Base-by-base conservation (phyloP, 2,888 invertebrate species). In the Agriotes lineatus region DNA sequence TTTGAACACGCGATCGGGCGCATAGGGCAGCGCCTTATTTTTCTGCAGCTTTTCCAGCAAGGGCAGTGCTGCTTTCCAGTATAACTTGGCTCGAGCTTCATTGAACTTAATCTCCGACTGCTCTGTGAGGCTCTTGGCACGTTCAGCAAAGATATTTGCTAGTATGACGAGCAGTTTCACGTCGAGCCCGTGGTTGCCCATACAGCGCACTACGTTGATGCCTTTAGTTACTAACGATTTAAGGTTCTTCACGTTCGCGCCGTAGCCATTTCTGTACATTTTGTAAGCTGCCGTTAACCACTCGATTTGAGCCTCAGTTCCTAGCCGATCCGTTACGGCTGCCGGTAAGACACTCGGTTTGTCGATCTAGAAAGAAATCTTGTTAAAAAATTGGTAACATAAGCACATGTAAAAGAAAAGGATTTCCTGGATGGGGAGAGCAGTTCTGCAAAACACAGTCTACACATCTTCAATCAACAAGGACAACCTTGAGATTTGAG, bases 161-260 rank as follows among this genome's bases (percentile, higher is more conserved):
- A 96, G 85, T 75, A 88, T 88, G 14, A 95, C 90, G 2, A 96
- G 84, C 7, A 96, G 86, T 56, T 89, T 88, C 18, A 93, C 89
- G 79, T 94, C 93, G 63, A 96, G 84, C 3, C 95, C 94, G 77
- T 96, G 94, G 72, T 91, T 91, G 67, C 94, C 94, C 58, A 93
- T 86, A 72, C 95, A 93, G 44, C 96, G 88, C 5, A 96, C 86
- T 0, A 92, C 90, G 85, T 96, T 96, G 70, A 97, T 89, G 0
- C 96, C 96, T 69, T 90, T 88, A 72, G 93, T 93, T 62, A 96
- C 82, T 64, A 89, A 89, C 37, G 91, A 87, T 50, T 96, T 88
- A 60, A 93, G 84, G 77, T 94, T 93, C 2, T 90, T 89, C 67
- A 89, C 82, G 76, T 90, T 88, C 12, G 86, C 83, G 2, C 86